phyloP scores from a whole-genome alignment of 2,888 invertebrate species.

The Timandra comae region DNA sequence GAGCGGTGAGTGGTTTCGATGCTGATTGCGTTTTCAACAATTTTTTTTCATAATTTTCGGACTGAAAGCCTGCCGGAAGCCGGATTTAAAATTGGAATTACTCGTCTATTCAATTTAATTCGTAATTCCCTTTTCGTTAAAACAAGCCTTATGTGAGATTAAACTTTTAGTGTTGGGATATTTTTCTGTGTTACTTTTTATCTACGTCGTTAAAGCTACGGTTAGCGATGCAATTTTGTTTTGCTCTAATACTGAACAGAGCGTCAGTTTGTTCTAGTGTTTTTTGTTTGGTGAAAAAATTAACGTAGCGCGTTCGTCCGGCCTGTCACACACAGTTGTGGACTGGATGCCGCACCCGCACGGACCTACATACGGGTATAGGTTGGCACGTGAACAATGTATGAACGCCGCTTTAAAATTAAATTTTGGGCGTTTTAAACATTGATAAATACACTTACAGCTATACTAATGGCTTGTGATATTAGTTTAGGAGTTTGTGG shows the following conservation, averaged over 20 bases:
- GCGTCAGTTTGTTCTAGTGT: slow-evolving; percentile 30
- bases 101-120: too few relatives aligned
- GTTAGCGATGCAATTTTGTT: slow-evolving; percentile 17
- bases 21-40: slow-evolving; percentile 18
- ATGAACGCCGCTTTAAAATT: too few relatives aligned
- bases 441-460: too few relatives aligned
- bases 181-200: too few relatives aligned
- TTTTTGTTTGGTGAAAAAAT: slow-evolving; percentile 29
- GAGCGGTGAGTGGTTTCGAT: slow-evolving; percentile 19
- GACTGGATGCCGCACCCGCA: slow-evolving; percentile 7
- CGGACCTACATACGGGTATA: too few relatives aligned
- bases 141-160: slow-evolving; percentile 2
- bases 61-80: slow-evolving; percentile 1
- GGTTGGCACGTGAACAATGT: too few relatives aligned
- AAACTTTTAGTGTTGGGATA: slow-evolving; percentile 3
- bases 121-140: too few relatives aligned
- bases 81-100: background rate
- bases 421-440: too few relatives aligned
- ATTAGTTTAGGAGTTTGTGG: too few relatives aligned
- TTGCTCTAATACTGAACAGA: slow-evolving; percentile 31
- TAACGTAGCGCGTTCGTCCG: slow-evolving; percentile 21
- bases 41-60: slow-evolving; percentile 2
- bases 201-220: too few relatives aligned
- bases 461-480: too few relatives aligned
- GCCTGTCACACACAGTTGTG: slow-evolving; percentile 31